Evolutionary conservation across 1,140 invertebrate genomes (phyloP).

Genomic region (Drosophila azteca): DNA sequence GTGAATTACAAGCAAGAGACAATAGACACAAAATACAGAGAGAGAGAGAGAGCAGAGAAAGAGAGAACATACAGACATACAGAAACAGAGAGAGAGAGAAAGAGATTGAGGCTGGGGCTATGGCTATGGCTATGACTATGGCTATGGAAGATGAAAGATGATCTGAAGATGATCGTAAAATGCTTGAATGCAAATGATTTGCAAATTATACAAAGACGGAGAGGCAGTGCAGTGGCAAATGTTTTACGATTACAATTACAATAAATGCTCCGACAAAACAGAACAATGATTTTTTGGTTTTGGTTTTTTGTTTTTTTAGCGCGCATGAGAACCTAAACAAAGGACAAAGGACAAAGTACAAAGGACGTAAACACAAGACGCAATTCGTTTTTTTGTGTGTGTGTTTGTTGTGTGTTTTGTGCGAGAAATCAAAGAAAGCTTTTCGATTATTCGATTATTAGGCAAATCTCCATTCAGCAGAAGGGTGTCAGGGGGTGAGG

Average conservation of each 20-base stretch:
- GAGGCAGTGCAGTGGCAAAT: conserved; percentile 65
- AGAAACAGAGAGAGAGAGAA: conserved; percentile 27
- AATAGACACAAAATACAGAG: conserved; percentile 72
- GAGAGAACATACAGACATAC: conserved; percentile 28
- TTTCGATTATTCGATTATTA: conserved; percentile 29
- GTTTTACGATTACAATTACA: conserved; percentile 43
- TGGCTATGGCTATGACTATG: background rate
- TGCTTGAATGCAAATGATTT: conserved; percentile 36
- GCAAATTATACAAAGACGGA: conserved; percentile 38
- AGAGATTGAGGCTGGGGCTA: conserved; percentile 9
- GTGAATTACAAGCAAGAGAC: conserved; percentile 72
- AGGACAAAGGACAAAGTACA: conserved; percentile 49
- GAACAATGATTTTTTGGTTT: conserved; percentile 7
- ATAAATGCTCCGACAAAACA: conserved; percentile 66
- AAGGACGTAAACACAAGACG: conserved; percentile 45
- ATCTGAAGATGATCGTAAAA: conserved; percentile 30
- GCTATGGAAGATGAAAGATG: conserved; percentile 17
- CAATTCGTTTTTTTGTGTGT: conserved; percentile 5
- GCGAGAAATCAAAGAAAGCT: conserved; percentile 57
- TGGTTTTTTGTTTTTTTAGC: conserved; percentile 37
- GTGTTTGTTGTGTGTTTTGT: conserved; percentile 35
- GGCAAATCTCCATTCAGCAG: background rate
- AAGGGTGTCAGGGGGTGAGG: background rate
- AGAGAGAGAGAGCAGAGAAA: conserved; percentile 39
- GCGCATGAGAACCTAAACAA: conserved; percentile 77